Conservation (phyloP, 2,888 invertebrate species). For the Steinernema carpocapsae region DNA sequence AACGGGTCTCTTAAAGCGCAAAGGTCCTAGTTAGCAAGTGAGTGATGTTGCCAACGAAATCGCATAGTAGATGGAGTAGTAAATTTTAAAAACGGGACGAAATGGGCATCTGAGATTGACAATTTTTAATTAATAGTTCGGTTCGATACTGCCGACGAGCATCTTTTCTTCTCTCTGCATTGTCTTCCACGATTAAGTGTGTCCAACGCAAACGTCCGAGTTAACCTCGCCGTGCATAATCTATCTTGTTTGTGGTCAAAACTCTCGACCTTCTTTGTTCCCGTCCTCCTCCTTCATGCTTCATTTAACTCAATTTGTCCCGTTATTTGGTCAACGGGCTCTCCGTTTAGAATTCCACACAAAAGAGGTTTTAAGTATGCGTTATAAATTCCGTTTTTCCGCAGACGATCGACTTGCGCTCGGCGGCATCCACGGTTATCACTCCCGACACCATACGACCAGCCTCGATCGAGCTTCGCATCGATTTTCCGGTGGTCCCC, state of each 20-base stretch:
- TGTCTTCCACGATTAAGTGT: too few relatives aligned
- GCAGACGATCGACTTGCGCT: too few relatives aligned
- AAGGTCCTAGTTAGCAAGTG: slow-evolving; percentile 17
- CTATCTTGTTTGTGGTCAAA: not conserved
- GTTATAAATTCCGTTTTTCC: too few relatives aligned
- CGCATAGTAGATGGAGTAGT: too few relatives aligned
- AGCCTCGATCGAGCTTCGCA: slow-evolving; percentile 6
- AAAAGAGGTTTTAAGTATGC: not conserved
- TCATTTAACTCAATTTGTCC: not conserved
- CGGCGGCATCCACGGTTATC: not conserved
- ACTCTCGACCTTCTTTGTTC: slow-evolving; percentile 7
- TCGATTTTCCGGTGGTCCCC: not conserved
- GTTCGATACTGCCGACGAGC: too few relatives aligned
- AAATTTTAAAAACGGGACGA: too few relatives aligned
- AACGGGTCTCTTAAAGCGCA: not conserved
- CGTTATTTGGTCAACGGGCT: slow-evolving; percentile 14
- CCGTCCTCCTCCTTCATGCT: not conserved
- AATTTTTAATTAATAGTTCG: too few relatives aligned
- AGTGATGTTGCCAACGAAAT: not conserved
- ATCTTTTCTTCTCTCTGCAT: too few relatives aligned
- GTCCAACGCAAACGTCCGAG: too few relatives aligned
- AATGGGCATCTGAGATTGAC: too few relatives aligned
- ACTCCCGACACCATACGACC: slow-evolving; percentile 1
- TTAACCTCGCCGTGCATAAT: slow-evolving; percentile 19
- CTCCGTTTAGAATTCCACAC: not conserved